A percentile compares a stretch with the other conserved stretches of the same genome.
Evolutionary conservation across 2,797 vertebrate genomes (phyloP).

Genomic region (Yasuhikotakia modesta): DNA sequence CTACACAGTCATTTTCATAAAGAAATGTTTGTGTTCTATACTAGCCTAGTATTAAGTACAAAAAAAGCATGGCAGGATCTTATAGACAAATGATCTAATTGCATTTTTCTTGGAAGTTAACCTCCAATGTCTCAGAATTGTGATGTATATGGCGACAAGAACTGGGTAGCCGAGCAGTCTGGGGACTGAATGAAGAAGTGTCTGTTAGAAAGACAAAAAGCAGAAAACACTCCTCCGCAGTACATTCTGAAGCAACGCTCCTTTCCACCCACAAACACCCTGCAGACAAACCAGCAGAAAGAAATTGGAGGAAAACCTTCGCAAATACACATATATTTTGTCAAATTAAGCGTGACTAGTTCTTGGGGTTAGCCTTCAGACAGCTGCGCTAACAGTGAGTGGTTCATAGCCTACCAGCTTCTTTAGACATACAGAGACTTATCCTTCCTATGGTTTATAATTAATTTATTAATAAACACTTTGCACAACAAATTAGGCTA

Average conservation of each 20-base stretch:
- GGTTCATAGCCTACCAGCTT: conserved; percentile 30
- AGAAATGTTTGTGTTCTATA: conserved; percentile 7
- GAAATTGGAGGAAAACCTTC: conserved; percentile 5
- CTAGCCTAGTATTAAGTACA: conserved; percentile 14
- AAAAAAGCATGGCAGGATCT: conserved; percentile 29
- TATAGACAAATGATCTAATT: conserved; percentile 40
- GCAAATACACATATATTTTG: conserved; percentile 5
- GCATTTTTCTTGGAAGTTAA: conserved; percentile 47
- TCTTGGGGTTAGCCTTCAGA: background rate
- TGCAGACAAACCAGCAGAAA: conserved; percentile 2
- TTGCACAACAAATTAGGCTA: conserved; percentile 60
- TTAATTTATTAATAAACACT: conserved; percentile 46
- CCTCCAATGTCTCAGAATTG: conserved; percentile 25
- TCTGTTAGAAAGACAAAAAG: conserved; percentile 52
- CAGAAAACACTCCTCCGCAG: conserved; percentile 47
- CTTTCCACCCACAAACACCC: conserved; percentile 21
- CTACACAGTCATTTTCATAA: background rate
- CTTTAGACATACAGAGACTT: conserved; percentile 33
- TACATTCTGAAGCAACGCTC: conserved; percentile 37
- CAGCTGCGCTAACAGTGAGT: background rate
- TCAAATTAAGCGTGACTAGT: background rate
- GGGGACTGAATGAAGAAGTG: conserved; percentile 46
- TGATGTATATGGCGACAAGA: conserved; percentile 54
- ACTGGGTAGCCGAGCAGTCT: conserved; percentile 48
- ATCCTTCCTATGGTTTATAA: conserved; percentile 49